Conservation (phyloP, 2,797 vertebrate genomes). For the Acanthiza pusilla region DNA sequence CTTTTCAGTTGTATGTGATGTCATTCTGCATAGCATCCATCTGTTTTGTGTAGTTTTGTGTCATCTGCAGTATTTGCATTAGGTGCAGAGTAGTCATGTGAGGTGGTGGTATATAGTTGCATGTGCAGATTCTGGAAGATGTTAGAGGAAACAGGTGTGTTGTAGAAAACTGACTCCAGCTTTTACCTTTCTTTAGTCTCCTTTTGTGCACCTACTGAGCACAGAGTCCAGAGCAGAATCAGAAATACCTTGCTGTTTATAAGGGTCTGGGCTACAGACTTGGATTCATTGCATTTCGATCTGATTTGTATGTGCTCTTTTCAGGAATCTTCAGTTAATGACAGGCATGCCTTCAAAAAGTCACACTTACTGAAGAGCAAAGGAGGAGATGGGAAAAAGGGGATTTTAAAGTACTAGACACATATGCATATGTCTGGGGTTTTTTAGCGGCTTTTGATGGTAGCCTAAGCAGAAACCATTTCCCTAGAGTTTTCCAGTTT, state of each 20-base stretch:
- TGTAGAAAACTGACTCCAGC: background rate
- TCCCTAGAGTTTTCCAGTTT: background rate
- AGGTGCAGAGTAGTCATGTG: background rate
- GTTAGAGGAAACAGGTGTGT: background rate
- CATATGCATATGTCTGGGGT: background rate
- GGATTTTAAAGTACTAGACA: background rate
- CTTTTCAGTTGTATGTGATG: background rate
- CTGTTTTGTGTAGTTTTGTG: background rate
- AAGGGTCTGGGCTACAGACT: background rate
- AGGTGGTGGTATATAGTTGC: background rate
- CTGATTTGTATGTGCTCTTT: background rate
- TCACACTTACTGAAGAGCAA: background rate
- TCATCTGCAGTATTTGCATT: background rate
- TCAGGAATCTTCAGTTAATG: background rate
- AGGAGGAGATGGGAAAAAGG: background rate
- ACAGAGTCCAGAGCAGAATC: background rate
- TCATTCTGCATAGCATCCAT: background rate
- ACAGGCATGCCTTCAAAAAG: background rate
- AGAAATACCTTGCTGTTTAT: background rate
- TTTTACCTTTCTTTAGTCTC: background rate
- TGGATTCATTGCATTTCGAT: background rate
- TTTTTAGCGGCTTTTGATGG: slow-evolving; percentile 10
- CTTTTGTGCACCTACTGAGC: background rate
- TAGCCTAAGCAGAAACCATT: background rate
- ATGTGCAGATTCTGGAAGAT: background rate